Evolutionary conservation across 1,140 invertebrate species (phyloP).

Genomic region (Pseudobourletiella spinata): DNA sequence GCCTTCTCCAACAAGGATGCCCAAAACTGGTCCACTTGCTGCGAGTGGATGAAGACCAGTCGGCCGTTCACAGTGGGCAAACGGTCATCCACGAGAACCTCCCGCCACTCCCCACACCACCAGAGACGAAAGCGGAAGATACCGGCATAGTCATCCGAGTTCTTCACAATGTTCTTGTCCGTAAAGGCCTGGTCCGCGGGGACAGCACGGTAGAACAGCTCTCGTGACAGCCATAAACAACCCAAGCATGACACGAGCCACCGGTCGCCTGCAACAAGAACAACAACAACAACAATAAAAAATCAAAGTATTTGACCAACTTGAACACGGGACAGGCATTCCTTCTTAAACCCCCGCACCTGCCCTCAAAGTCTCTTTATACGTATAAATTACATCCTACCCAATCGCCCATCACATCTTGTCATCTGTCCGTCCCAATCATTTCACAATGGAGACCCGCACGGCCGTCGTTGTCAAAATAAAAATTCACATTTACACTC

Average conservation of each 20-base stretch:
- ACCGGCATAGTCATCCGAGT: slow-evolving; percentile 54
- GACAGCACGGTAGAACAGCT: slow-evolving; percentile 89
- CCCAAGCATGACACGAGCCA: slow-evolving; percentile 85
- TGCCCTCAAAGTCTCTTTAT: no score
- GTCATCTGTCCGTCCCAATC: no score
- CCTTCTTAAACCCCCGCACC: no score
- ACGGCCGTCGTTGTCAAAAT: no score
- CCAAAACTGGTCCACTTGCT: slow-evolving; percentile 85
- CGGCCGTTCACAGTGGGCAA: slow-evolving; percentile 85
- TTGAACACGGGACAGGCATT: no score
- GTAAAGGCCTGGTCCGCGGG: slow-evolving; percentile 84
- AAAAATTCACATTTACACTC: slow-evolving; percentile 1
- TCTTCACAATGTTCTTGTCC: slow-evolving; percentile 44
- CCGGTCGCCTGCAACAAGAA: slow-evolving; percentile 59
- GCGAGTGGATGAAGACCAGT: slow-evolving; percentile 84
- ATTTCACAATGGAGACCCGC: no score
- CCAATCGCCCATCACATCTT: no score
- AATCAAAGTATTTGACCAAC: no score
- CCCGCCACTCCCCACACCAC: slow-evolving; percentile 94
- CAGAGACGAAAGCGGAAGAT: slow-evolving; percentile 88
- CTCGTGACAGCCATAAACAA: slow-evolving; percentile 71
- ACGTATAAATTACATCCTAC: no score
- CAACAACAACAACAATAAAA: no score
- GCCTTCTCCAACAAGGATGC: slow-evolving; percentile 93
- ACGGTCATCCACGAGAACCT: slow-evolving; percentile 90